A percentile compares a stretch with the other conserved stretches of the same genome.
Conservation (phyloP, 2,113 vertebrate species). For the Barnardius zonarius region DNA sequence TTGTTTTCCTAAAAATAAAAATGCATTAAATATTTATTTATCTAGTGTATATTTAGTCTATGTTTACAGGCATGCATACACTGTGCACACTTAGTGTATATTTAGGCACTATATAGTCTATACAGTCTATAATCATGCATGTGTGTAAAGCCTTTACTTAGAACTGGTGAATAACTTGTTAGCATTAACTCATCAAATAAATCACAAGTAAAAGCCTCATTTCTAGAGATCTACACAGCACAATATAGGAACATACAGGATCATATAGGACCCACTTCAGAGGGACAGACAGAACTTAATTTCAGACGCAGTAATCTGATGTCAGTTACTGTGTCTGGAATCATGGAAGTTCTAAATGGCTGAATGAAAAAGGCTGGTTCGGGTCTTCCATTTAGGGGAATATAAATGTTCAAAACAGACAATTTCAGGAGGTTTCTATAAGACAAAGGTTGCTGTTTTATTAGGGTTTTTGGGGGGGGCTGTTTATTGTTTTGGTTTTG, state of each 20-base stretch:
- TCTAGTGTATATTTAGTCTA: not conserved
- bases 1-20: not conserved
- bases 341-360: not conserved
- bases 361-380: not conserved
- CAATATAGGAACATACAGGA: not conserved
- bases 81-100: not conserved
- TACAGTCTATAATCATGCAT: not conserved
- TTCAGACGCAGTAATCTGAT: not conserved
- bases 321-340: not conserved
- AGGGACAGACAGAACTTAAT: not conserved
- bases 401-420: not conserved
- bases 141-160: not conserved
- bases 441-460: rapidly evolving
- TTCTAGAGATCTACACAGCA: not conserved
- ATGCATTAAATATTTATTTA: not conserved
- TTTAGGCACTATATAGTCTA: not conserved
- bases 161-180: not conserved
- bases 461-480: not conserved
- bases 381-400: not conserved
- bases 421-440: not conserved
- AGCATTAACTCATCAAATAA: not conserved
- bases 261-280: not conserved
- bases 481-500: not conserved
- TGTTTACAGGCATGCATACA: not conserved
- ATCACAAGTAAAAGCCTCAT: not conserved